Percentiles rank a stretch among this genome's conserved stretches.
phyloP scores from a whole-genome alignment of 2,888 invertebrate species.

The Hecatera dysodea region DNA sequence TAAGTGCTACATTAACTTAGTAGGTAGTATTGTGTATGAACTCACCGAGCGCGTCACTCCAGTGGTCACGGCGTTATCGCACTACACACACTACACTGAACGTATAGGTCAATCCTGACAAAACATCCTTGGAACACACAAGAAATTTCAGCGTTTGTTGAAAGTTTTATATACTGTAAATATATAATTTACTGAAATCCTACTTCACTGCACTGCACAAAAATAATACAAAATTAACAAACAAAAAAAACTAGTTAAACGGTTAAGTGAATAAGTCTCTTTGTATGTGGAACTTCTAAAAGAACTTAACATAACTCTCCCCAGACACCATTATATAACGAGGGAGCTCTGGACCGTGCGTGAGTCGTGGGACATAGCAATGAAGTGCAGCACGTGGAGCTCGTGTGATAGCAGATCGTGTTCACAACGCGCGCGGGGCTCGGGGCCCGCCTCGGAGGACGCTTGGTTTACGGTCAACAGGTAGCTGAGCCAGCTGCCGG shows the following conservation, averaged over 20 bases:
- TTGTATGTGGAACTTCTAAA: background rate
- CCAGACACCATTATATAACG: background rate
- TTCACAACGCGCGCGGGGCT: background rate
- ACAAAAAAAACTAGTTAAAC: too few relatives aligned
- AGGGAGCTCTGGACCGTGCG: background rate
- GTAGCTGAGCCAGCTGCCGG: conserved; percentile 19
- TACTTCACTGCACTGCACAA: background rate
- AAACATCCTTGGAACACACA: background rate
- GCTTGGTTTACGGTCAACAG: conserved; percentile 32
- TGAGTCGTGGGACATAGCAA: background rate
- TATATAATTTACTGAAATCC: background rate
- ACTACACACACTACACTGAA: conserved; percentile 1
- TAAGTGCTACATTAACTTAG: conserved; percentile 3
- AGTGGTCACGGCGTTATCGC: background rate
- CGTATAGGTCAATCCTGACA: conserved; percentile 1
- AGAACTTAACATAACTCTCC: background rate
- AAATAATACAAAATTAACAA: conserved; percentile 1
- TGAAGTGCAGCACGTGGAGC: background rate
- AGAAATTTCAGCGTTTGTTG: background rate
- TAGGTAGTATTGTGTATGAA: conserved; percentile 9
- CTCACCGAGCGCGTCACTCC: conserved; percentile 26
- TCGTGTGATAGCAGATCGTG: background rate
- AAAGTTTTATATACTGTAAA: background rate
- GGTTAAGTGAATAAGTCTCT: too few relatives aligned
- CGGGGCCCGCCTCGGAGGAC: background rate